Conservation (phyloP, 2,113 vertebrate genomes). For the Hucho hucho region DNA sequence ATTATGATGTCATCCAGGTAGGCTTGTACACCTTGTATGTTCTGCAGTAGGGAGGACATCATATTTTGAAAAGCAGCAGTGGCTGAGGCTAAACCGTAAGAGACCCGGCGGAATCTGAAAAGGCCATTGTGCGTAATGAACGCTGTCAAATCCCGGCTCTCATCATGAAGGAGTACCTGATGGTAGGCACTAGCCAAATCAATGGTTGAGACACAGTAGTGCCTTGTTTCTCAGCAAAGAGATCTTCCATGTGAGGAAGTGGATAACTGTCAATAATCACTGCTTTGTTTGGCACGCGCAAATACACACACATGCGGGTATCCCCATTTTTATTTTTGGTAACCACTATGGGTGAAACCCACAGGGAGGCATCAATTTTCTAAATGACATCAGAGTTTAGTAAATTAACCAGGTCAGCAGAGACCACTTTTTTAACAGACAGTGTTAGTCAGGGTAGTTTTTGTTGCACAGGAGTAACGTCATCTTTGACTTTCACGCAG, state of each 20-base stretch:
- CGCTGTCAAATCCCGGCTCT: slow-evolving; percentile 22
- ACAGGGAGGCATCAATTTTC: slow-evolving; percentile 13
- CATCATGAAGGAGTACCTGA: slow-evolving; percentile 16
- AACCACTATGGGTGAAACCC: slow-evolving; percentile 13
- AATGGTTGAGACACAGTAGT: slow-evolving; percentile 19
- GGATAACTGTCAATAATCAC: slow-evolving; percentile 12
- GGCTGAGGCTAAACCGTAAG: slow-evolving; percentile 14
- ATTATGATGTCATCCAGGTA: slow-evolving; percentile 29
- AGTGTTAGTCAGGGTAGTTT: not conserved
- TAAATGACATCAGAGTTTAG: no score
- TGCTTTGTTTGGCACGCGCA: slow-evolving; percentile 28
- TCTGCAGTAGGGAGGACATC: slow-evolving; percentile 2
- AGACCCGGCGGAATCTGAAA: slow-evolving; percentile 10
- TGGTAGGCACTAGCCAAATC: slow-evolving; percentile 28
- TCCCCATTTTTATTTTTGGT: not conserved
- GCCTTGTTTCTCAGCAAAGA: not conserved
- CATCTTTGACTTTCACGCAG: slow-evolving; percentile 6
- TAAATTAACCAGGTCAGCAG: slow-evolving; percentile 6
- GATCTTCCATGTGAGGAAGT: slow-evolving; percentile 24
- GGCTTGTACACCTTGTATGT: not conserved
- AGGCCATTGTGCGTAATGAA: slow-evolving; percentile 22
- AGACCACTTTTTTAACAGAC: slow-evolving; percentile 5
- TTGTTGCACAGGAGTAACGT: not conserved
- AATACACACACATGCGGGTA: slow-evolving; percentile 26
- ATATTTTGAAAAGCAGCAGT: slow-evolving; percentile 20